Conservation (phyloP, 2,888 invertebrate genomes). For the Tenodera sinensis region DNA sequence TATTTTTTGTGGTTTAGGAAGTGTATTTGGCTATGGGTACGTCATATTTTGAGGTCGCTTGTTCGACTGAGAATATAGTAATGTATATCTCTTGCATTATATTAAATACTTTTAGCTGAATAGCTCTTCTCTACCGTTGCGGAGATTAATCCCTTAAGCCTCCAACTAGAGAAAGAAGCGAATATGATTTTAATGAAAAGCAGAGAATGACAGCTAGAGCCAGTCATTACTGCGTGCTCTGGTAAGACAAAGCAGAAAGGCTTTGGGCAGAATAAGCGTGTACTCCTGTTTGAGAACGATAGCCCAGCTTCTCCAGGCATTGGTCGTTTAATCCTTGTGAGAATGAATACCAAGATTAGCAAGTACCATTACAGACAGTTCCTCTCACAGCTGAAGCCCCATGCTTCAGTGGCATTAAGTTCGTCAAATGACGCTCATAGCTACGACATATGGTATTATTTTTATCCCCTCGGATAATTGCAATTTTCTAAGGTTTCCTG, state of each 20-base stretch:
- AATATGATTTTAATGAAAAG: background rate
- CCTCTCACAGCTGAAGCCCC: too few species aligned
- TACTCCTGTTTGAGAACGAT: background rate
- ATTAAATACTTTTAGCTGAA: background rate
- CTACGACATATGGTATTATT: too few species aligned
- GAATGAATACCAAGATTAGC: background rate
- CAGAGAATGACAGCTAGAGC: background rate
- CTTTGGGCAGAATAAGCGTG: background rate
- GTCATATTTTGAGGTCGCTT: too few species aligned
- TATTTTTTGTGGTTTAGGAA: too few species aligned
- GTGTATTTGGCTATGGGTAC: too few species aligned
- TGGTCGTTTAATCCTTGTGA: background rate
- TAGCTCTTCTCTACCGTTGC: background rate
- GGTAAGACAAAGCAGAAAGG: background rate
- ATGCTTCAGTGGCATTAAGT: too few species aligned
- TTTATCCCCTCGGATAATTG: too few species aligned
- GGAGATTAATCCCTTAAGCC: background rate
- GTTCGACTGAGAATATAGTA: background rate
- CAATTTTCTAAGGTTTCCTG: too few species aligned
- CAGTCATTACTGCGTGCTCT: background rate
- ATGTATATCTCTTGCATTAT: background rate
- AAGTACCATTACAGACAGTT: background rate
- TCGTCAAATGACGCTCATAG: too few species aligned
- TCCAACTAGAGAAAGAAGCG: background rate
- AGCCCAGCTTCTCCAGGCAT: background rate